Evolutionary conservation across 1,140 invertebrate species (phyloP), one percentile per base, ranked within the genome.

Genomic region (Alviniconcha marisindica): DNA sequence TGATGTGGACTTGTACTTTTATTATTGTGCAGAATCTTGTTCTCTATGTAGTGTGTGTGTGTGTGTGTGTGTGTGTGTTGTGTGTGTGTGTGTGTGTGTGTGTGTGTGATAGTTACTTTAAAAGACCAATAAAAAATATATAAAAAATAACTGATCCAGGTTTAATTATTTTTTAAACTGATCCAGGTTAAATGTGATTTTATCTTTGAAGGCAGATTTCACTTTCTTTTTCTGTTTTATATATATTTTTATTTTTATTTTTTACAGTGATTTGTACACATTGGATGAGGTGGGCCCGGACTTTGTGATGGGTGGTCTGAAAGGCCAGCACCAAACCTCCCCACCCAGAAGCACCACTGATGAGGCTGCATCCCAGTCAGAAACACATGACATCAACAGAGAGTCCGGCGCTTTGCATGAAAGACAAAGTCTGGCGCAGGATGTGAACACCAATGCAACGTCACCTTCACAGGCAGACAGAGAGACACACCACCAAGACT

Each of bases 181-280:
- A 15, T 69, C 2, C 36, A 36, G 33, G 28, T 4, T 33, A 69
- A 14, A 36, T 12, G 15, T 31, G 33, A 15, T 1, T 71, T n/a
- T 15, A n/a, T 60, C 5, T 60, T n/a, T 71, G 31, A 12, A 3
- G 15, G 28, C 5, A 71, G 28, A 71, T 14, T 36, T 21, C 21
- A 38, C 31, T 33, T 0, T 33, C 18, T 14, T 7, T 74, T 36
- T 21, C 2, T 44, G 1, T 12, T 36, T 74, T 1, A 24, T n/a
- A 71, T 40, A 44, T 74, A 38, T 42, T 2, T 42, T 44, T 71
- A n/a, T 66, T 15, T 40, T 18, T 71, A 14, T 71, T 36, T 71
- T 76, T 40, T 71, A 3, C 73, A 76, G 73, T n/a, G n/a, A 0
- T 31, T 31, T 76, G 21, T 76, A 76, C 73, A 76, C 73, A 38